Base-by-base conservation (phyloP, 2,797 vertebrate species). In the Crocodylus rhombifer region DNA sequence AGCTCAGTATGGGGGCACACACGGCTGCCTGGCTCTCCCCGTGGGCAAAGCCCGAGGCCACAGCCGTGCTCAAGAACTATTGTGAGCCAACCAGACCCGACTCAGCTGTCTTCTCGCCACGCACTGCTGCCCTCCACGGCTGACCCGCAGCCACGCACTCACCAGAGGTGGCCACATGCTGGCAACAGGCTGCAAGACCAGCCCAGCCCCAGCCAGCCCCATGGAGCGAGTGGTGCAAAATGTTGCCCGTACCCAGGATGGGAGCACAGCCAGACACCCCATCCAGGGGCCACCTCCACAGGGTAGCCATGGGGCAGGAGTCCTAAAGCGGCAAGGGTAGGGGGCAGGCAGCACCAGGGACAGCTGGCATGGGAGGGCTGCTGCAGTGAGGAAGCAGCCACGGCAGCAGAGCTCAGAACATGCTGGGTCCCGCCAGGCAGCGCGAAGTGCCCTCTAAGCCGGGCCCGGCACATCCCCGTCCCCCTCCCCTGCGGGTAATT, bases 1-100 rank as follows among this genome's bases (percentile, higher is more conserved):
- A 64, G 3, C 13, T 28, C 1, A 1, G 62, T 42, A 8, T 42
- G 42, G 42, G 42, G 42, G 42, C 42, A 42, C 7, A 7, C 6
- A 42, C 6, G 42, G 42, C 58, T 82, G 8, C n/a, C 76, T 9
- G 18, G 33, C n/a, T 21, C 17, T 3, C 13, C 17, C 30, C 6
- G 5, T 26, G 20, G 28, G 4, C 64, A 26, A 64, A 78, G 13
- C 23, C 3, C 0, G 0, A 71, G 21, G 23, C 58, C 84, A n/a
- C 12, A 69, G 42, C 28, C 60, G 23, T 55, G 60, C 15, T 6
- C 20, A 58, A 28, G 74, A 82, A 2, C 26, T 63, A 28, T 14
- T 13, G 63, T 0, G 1, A 76, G 26, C 36, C 26, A 51, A 6
- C 8, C 42, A 42, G 42, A 42, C 10, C 23, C 80, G 58, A 64